Evolutionary conservation across 1,140 invertebrate species (phyloP), one percentile per base, ranked within the genome.

Genomic region (Monomorium pharaonis): DNA sequence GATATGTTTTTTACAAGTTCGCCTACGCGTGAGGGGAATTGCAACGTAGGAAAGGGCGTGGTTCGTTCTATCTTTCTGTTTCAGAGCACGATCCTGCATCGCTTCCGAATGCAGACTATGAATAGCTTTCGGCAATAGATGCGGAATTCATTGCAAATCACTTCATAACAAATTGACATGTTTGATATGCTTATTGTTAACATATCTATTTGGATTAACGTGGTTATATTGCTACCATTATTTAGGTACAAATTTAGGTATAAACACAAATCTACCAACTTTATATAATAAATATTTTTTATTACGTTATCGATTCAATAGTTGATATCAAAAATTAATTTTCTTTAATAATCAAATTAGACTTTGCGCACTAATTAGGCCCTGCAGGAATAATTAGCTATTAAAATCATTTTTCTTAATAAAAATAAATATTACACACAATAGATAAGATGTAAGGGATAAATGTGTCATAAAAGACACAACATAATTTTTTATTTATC

Each of bases 61-160:
- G 78, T 83, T 51, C 67, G 27, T 56, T 60, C 51, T 44, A 47
- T 58, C 27, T 51, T 72, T 47, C 27, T 58, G 7, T 83, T 83
- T 74, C 42, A 24, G 51, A 44, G 33, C 78, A 49, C n/a, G 65
- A 58, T 58, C 9, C 51, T 16, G 27, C 24, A 74, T 83, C n/a
- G 37, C 24, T 72, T 83, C 74, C 67, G n/a, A 16, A 83, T 58
- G 24, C 69, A 58, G 24, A 74, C 67, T 42, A 47, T 72, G n/a
- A 81, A 81, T 58, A 58, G 78, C 51, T 72, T 47, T 83, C 51
- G 78, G 67, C 51, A 47, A 83, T 83, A 67, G 69, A 83, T 74
- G n/a, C 7, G 7, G 10, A 58, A 74, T 47, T 42, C 18, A 83
- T 81, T 24, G 67, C 54, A 83, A 72, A 83, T 74, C 54, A 47